Base-by-base conservation (phyloP, 2,888 invertebrate species). In the Acanthosepion esculentum region DNA sequence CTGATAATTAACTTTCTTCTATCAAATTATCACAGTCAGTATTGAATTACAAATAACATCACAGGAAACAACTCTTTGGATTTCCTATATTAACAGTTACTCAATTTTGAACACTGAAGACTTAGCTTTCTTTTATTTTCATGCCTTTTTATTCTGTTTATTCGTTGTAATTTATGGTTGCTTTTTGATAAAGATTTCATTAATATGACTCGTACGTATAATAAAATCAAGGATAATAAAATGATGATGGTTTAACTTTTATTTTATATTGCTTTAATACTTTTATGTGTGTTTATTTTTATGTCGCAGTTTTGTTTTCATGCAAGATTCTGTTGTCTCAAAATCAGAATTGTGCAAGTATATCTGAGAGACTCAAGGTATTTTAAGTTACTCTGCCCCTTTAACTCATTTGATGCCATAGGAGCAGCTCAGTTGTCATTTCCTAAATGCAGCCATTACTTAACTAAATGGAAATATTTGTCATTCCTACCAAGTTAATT, bases 1-100 rank as follows among this genome's bases (percentile, higher is more conserved):
- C 78, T n/a, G 78, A 78, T 78, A 78, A 78, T 78, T 78, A 33
- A 78, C 78, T 78, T 78, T 18, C 15, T 15, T 78, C 33, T n/a
- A 78, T 78, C 33, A 78, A 78, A 78, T 78, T 78, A 78, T 78
- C 78, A n/a, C 78, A 78, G 15, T 78, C 33, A 78, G 78, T 78
- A 78, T 78, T 78, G 78, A 78, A 78, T 78, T 78, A 78, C 78
- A 78, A 78, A 78, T 78, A 78, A 78, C 78, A 33, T 78, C 78
- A 78, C 15, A 78, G 78, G 7, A 78, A 78, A 78, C 78, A 33
- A 78, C 78, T 78, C 78, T 78, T 78, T 78, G 10, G 15, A 78
- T 78, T 78, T 18, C 78, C 33, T 78, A 78, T 78, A n/a, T 8
- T 78, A 33, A 78, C 33, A n/a, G 78, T 33, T 78, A 78, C 78